Evolutionary conservation across 2,797 vertebrate species (phyloP).

Genomic region (Antrozous pallidus): DNA sequence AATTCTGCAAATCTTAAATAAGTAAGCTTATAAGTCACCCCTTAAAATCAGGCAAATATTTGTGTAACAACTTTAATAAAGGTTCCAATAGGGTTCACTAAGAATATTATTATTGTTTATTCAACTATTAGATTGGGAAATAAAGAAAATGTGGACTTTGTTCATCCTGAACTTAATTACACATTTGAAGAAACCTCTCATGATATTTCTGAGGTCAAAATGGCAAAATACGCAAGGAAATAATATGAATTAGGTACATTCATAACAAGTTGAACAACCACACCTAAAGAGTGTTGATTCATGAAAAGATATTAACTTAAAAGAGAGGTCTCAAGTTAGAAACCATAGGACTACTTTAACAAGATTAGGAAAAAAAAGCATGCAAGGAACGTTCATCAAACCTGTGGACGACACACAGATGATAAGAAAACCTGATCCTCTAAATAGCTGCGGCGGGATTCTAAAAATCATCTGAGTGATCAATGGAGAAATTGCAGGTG

Average conservation of each 20-base stretch:
- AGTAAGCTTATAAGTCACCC: neutral
- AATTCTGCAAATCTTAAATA: neutral
- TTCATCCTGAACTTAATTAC: conserved; percentile 14
- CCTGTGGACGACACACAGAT: neutral
- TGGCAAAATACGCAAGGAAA: conserved; percentile 43
- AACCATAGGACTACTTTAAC: neutral
- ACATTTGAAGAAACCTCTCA: neutral
- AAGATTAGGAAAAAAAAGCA: neutral
- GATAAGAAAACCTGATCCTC: neutral
- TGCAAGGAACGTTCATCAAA: neutral
- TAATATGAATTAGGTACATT: neutral
- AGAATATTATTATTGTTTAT: conserved; percentile 22
- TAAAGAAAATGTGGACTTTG: neutral
- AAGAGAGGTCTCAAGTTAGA: conserved; percentile 9
- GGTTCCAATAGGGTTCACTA: neutral
- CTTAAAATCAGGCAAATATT: neutral
- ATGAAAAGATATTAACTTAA: conserved; percentile 1
- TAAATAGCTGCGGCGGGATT: conserved; percentile 20
- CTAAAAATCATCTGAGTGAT: conserved; percentile 5
- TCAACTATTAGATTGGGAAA: neutral
- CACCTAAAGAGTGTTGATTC: neutral
- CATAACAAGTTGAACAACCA: conserved; percentile 41
- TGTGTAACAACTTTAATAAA: neutral
- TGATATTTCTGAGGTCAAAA: conserved; percentile 33
- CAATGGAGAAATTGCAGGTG: neutral